A percentile compares a stretch with the other conserved stretches of the same genome.
Conservation (phyloP, 2,888 invertebrate genomes). For the Teleogryllus oceanicus region DNA sequence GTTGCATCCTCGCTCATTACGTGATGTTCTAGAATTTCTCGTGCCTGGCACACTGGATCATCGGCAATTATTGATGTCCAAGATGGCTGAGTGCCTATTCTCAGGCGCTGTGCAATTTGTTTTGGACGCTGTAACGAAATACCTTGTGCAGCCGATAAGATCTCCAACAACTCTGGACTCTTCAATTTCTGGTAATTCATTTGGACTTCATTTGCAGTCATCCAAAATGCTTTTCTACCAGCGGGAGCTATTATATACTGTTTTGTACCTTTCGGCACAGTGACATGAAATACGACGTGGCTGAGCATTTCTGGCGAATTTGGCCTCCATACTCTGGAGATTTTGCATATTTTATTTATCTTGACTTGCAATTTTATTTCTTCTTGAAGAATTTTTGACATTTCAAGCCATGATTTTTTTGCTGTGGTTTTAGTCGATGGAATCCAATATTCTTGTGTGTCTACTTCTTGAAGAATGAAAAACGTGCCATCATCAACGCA, state of each 20-base stretch:
- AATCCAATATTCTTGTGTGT: constrained; percentile 10
- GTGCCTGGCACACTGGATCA: neutral
- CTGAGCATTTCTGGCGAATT: neutral
- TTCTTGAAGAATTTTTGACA: neutral
- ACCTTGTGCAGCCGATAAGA: neutral
- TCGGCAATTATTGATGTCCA: neutral
- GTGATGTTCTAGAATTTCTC: constrained; percentile 20
- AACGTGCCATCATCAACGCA: neutral
- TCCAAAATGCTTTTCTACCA: neutral
- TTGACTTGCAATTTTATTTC: neutral
- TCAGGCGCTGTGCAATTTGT: neutral
- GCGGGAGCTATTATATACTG: neutral
- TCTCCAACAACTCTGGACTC: constrained; percentile 21
- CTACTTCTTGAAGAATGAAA: neutral
- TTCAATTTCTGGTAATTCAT: neutral
- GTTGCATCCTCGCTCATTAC: neutral
- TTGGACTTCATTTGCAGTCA: neutral
- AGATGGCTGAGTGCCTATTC: neutral
- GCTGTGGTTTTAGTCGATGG: neutral
- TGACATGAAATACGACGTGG: neutral
- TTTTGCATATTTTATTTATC: neutral
- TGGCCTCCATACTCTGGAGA: neutral
- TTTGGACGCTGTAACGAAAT: neutral
- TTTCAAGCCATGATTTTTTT: neutral
- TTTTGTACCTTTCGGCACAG: neutral